A percentile compares a stretch with the other conserved stretches of the same genome.
Evolutionary conservation across 35 echinoderm and acorn worm species (phyloP).

Genomic region (Lytechinus variegatus): DNA sequence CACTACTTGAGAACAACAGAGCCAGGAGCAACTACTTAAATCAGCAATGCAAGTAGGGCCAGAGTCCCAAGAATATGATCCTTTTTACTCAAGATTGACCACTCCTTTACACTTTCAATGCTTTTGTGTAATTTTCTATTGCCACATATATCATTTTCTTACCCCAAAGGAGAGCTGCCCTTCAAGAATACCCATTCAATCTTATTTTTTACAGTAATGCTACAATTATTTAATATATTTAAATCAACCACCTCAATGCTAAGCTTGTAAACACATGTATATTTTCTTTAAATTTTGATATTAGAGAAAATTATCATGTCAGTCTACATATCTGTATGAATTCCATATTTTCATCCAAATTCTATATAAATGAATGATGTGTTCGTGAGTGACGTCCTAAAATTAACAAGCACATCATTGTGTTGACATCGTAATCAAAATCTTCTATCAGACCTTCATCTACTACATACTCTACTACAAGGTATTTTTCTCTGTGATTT

Average conservation of each 20-base stretch:
- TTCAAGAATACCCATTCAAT: not conserved
- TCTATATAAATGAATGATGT: no score
- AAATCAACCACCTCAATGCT: not conserved
- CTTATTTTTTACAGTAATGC: not conserved
- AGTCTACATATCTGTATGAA: no score
- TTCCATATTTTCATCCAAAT: no score
- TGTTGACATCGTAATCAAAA: no score
- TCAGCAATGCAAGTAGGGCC: not conserved
- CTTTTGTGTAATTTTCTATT: slow-evolving; percentile 14
- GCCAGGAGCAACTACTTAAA: slow-evolving; percentile 10
- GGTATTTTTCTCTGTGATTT: no score
- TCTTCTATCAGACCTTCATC: no score
- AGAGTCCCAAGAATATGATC: not conserved
- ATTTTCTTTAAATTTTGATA: no score
- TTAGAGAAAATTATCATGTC: no score
- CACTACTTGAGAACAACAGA: not conserved
- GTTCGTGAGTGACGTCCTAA: no score
- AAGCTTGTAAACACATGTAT: not conserved
- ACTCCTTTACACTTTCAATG: not conserved
- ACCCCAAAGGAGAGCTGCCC: not conserved
- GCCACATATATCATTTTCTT: not conserved
- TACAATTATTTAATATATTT: not conserved
- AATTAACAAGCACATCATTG: no score
- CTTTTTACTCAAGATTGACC: not conserved
- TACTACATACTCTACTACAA: no score